Base-by-base conservation (phyloP, 2,888 invertebrate species). In the Bursaphelenchus okinawaensis region DNA sequence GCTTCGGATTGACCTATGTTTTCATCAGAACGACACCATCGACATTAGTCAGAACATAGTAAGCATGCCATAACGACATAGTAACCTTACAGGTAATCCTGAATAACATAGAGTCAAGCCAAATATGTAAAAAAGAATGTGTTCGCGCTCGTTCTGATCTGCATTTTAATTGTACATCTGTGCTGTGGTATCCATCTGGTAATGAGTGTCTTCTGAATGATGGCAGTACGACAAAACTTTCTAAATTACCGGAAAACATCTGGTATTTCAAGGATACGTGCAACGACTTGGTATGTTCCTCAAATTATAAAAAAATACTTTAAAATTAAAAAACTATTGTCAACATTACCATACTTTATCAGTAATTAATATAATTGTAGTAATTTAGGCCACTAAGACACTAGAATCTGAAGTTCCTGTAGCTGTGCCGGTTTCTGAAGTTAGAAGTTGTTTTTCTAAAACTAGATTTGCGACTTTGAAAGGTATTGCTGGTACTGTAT, bases 361-460 rank as follows among this genome's bases (percentile, higher is more conserved):
- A 60, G 19, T 24, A 51, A 16, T 56, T 52, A 9, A 31, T 40
- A 31, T 20, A 60, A 40, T 40, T 40, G 16, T 16, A 19, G n/a
- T 16, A 16, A 40, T 40, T 27, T 24, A 27, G 26, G 16, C 27
- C 19, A n/a, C 27, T n/a, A 6, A 23, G 23, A 6, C 3, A 54
- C 23, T n/a, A 16, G 16, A 16, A n/a, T 24, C 23, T 20, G 51
- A 59, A 16, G 12, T 27, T 22, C 60, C 60, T 19, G n/a, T 19
- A n/a, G 60, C 60, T 9, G 16, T 20, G 51, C 51, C 60, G 8
- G 51, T 67, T 29, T 54, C 28, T 19, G 23, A 51, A n/a, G 60
- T 71, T 24, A 22, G 68, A 22, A 67, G 29, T 24, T 68, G 68
- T 28, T 68, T 68, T 51, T 24, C 31, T 31, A 68, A 68, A 54